Evolutionary conservation across 2,113 vertebrate species (phyloP).

Genomic region (Lipophrys pholis): DNA sequence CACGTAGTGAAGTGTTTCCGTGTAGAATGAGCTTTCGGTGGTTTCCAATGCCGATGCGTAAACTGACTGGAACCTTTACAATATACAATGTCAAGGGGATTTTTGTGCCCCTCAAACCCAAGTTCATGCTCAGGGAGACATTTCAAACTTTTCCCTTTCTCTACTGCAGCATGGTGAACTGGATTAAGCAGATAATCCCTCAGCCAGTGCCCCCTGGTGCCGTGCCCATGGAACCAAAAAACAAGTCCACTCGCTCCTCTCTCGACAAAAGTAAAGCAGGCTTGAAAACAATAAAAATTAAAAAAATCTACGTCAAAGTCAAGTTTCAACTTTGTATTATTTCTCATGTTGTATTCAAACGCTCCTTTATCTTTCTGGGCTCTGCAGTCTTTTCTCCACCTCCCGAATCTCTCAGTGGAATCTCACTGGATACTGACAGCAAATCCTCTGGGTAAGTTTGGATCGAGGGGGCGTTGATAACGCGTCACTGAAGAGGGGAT

Average conservation of each 20-base stretch:
- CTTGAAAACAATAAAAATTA: too few relatives aligned
- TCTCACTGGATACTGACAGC: slow-evolving; percentile 75
- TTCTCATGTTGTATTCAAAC: not conserved
- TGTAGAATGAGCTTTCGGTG: too few relatives aligned
- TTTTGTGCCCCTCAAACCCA: too few relatives aligned
- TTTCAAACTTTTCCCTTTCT: not conserved
- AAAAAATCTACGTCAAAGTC: too few relatives aligned
- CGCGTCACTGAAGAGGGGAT: too few relatives aligned
- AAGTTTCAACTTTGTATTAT: not conserved
- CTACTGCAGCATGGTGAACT: slow-evolving; percentile 73
- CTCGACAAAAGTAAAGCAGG: slow-evolving; percentile 76
- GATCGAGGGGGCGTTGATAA: not conserved
- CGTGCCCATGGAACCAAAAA: slow-evolving; percentile 30
- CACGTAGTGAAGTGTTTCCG: not conserved
- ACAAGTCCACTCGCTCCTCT: slow-evolving; percentile 57
- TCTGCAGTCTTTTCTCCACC: slow-evolving; percentile 79
- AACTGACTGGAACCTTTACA: too few relatives aligned
- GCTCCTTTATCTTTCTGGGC: not conserved
- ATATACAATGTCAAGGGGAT: too few relatives aligned
- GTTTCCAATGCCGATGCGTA: too few relatives aligned
- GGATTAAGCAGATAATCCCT: slow-evolving; percentile 83
- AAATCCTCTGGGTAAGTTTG: slow-evolving; percentile 49
- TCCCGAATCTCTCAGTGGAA: slow-evolving; percentile 80
- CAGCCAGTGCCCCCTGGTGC: slow-evolving; percentile 73
- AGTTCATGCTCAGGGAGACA: too few relatives aligned